Base-by-base conservation (phyloP, 1,140 invertebrate genomes). In the Anoplolepis gracilipes region DNA sequence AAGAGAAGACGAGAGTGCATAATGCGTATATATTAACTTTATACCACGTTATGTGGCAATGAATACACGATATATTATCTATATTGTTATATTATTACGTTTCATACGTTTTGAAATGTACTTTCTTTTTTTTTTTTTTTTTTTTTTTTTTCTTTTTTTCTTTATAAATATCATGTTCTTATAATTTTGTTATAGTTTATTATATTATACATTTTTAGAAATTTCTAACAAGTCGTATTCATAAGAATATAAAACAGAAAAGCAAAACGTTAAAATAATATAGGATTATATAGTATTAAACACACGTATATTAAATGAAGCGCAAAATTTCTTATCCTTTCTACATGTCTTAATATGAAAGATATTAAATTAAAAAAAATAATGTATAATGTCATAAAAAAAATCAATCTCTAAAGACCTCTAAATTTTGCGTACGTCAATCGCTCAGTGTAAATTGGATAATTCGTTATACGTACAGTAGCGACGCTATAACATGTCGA, bases 401-500 rank as follows among this genome's bases (percentile, higher is more conserved):
- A 16, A 2, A 39, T 6, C 33, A 3, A 39, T 46, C 57, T 79
- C 30, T 69, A 57, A 84, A 49, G 30, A 28, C n/a, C n/a, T n/a
- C n/a, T 22, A 19, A 53, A 49, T 78, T 36, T 67, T 19, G 8
- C 7, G 19, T 1, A 36, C 5, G 10, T 33, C 33, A 10, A 25
- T 69, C 4, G 28, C 22, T 36, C n/a, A 69, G n/a, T 2, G 25
- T 10, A 78, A 69, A 33, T 79, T 39, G 5, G 6, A 13, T 4
- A 62, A 76, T 62, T 64, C n/a, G 7, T 49, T 25, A 3, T 25
- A 33, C 61, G 19, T 42, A 59, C 75, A 22, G 42, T 22, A 42
- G 13, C 36, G 70, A 42, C 5, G 33, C 73, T 49, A 77, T 76
- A 77, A 88, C 84, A 73, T 72, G 59, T 79, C 62, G 49, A 55